Conservation (phyloP, 92 coral and sea anemone species). For the Micromussa lordhowensis region DNA sequence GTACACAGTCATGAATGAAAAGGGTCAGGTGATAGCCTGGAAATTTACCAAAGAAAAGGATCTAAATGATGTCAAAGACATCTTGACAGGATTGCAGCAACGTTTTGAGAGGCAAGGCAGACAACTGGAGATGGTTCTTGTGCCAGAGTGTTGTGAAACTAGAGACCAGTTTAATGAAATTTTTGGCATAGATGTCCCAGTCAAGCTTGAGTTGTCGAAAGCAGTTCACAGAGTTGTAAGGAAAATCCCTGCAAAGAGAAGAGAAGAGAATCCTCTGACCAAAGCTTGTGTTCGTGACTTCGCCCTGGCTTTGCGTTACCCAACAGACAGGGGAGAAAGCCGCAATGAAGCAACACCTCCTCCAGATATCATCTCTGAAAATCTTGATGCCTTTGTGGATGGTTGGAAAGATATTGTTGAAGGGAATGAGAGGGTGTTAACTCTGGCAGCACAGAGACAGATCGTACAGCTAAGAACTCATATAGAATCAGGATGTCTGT, state of each 20-base stretch:
- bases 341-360: constrained; percentile 66
- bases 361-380: constrained; percentile 44
- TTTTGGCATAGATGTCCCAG: constrained; percentile 63
- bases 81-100: constrained; percentile 51
- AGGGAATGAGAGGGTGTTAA: constrained; percentile 64
- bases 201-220: constrained; percentile 71
- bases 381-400: constrained; percentile 62
- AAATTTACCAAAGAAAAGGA: constrained; percentile 66
- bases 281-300: constrained; percentile 67
- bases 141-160: constrained; percentile 70
- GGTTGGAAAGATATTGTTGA: constrained; percentile 69
- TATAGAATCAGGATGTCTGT: constrained; percentile 64
- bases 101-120: constrained; percentile 66
- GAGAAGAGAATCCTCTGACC: constrained; percentile 60
- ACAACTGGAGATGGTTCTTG: constrained; percentile 55
- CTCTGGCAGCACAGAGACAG: constrained; percentile 72
- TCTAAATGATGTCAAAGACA: constrained; percentile 39
- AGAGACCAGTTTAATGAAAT: constrained; percentile 44
- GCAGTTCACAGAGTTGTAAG: constrained; percentile 66
- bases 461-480: constrained; percentile 48
- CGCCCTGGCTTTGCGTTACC: constrained; percentile 51
- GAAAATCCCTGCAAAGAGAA: constrained; percentile 67
- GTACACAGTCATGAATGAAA: constrained; percentile 75
- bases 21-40: constrained; percentile 79
- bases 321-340: constrained; percentile 56